phyloP scores from a whole-genome alignment of 1,140 invertebrate species.

The Drosophila tristis region DNA sequence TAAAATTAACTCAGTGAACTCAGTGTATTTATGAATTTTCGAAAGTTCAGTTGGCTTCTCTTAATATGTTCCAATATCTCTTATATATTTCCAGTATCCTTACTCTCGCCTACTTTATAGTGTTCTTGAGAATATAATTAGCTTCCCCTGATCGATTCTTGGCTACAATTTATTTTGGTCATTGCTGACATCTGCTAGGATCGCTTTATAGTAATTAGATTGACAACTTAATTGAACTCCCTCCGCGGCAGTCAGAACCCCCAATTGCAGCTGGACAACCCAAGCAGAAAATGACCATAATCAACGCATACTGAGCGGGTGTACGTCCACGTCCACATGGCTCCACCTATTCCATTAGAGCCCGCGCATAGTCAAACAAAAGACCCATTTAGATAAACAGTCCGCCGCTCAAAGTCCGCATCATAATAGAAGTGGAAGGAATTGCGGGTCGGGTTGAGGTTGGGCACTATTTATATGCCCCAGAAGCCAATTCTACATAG shows the following conservation, averaged over 20 bases:
- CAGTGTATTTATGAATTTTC: no score
- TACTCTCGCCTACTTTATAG: background rate
- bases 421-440: slow-evolving; percentile 64
- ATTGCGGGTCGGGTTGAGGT: slow-evolving; percentile 20
- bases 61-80: no score
- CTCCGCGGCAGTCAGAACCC: slow-evolving; percentile 11
- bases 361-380: slow-evolving; percentile 59
- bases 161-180: slow-evolving; percentile 11
- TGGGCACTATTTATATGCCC: slow-evolving; percentile 55
- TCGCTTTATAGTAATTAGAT: slow-evolving; percentile 44
- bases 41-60: no score
- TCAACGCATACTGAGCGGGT: slow-evolving; percentile 32
- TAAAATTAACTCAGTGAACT: no score
- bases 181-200: slow-evolving; percentile 52
- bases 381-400: slow-evolving; percentile 80
- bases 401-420: slow-evolving; percentile 67
- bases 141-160: slow-evolving; percentile 11
- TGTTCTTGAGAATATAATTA: background rate
- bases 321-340: slow-evolving; percentile 17
- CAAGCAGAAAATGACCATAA: slow-evolving; percentile 56
- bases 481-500: background rate
- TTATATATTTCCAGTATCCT: no score
- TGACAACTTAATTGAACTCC: slow-evolving; percentile 70
- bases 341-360: slow-evolving; percentile 66
- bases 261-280: slow-evolving; percentile 32